These are phyloP conservation scores for Capreolus pygargus DNA, from an alignment of 2,113 vertebrate species.

Conservation along the genomic window DNA sequence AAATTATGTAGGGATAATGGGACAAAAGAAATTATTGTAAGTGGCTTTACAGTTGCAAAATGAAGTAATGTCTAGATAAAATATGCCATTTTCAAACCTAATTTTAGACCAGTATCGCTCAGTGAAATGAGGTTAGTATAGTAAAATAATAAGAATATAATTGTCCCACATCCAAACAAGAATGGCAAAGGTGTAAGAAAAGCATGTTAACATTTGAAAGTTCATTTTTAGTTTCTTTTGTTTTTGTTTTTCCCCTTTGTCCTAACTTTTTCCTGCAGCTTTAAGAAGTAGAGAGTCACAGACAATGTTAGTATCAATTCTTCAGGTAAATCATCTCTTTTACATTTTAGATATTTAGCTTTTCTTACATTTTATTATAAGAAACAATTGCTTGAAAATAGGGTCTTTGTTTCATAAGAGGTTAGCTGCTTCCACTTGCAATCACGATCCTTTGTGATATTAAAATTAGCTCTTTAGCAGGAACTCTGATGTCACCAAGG, in stretches of 20 bases:
- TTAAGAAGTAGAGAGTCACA: neutral
- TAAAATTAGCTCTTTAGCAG: conserved; percentile 29
- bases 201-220: neutral
- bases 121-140: neutral
- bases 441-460: conserved; percentile 17
- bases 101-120: neutral
- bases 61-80: neutral
- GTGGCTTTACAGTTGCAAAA: neutral
- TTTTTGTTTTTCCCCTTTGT: neutral
- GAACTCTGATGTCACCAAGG: conserved; percentile 4
- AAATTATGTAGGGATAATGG: neutral
- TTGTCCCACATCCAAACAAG: neutral
- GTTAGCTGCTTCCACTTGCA: conserved; percentile 40
- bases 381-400: conserved; percentile 42
- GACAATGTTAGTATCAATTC: neutral
- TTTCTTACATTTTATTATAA: conserved; percentile 35
- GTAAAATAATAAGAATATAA: neutral
- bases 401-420: neutral
- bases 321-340: conserved; percentile 12
- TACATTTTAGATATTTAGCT: conserved; percentile 13
- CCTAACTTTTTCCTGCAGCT: neutral
- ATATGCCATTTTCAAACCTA: neutral
- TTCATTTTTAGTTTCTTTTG: neutral
- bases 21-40: neutral
- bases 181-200: neutral